A percentile compares a stretch with the other conserved stretches of the same genome.
phyloP scores from a whole-genome alignment of 2,113 vertebrate species.

The Oxyura jamaicensis region DNA sequence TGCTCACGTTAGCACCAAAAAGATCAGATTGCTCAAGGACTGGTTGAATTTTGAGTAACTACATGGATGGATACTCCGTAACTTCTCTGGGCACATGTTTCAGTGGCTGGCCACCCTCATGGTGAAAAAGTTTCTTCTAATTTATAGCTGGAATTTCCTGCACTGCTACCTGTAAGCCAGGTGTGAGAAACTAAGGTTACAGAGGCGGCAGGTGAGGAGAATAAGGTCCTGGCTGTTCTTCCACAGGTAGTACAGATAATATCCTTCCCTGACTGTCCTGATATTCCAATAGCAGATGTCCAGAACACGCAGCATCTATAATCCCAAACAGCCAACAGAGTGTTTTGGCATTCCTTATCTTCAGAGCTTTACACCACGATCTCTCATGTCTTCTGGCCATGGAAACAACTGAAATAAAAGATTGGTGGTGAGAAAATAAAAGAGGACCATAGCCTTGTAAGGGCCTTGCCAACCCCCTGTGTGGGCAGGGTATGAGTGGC shows the following conservation, averaged over 20 bases:
- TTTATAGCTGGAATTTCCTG: background rate
- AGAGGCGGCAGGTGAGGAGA: background rate
- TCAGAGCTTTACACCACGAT: background rate
- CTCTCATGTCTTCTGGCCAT: background rate
- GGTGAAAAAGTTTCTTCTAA: background rate
- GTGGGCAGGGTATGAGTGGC: background rate
- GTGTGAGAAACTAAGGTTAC: background rate
- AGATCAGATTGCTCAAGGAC: background rate
- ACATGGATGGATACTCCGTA: background rate
- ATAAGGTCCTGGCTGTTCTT: background rate
- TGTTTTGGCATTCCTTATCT: background rate
- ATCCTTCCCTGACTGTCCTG: background rate
- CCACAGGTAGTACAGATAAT: background rate
- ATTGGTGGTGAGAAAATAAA: background rate
- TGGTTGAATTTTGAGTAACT: background rate
- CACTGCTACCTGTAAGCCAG: background rate
- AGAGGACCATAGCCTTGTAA: background rate
- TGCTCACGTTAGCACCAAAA: background rate
- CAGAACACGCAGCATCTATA: background rate
- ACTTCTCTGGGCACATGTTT: background rate
- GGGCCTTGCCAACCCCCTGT: background rate
- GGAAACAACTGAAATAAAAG: background rate
- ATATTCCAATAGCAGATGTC: background rate
- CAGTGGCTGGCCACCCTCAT: background rate
- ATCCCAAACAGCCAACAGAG: background rate